A percentile compares a stretch with the other conserved stretches of the same genome.
phyloP scores from a whole-genome alignment of 64 coral and sea anemone species.

The Montipora cactus region DNA sequence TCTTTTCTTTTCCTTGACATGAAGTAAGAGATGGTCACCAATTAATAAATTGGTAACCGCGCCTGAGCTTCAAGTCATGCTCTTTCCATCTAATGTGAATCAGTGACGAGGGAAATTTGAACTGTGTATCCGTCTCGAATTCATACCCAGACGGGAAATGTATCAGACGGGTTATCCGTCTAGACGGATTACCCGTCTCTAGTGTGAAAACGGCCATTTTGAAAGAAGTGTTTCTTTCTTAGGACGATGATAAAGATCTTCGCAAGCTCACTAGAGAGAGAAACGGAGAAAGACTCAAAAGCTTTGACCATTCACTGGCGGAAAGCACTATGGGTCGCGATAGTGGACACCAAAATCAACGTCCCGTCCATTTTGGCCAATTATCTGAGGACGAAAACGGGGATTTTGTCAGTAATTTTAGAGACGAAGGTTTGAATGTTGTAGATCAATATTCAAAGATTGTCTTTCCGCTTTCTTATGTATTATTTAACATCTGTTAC shows the following conservation, averaged over 20 bases:
- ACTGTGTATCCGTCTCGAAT: no score
- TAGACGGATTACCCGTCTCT: no score
- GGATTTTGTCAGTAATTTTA: slow-evolving; percentile 56
- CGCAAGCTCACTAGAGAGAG: slow-evolving; percentile 11
- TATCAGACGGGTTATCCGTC: no score
- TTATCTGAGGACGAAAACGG: background rate
- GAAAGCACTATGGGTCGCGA: slow-evolving; percentile 19
- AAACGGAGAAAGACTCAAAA: slow-evolving; percentile 1
- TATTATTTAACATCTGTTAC: slow-evolving; percentile 68
- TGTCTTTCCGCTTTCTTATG: background rate
- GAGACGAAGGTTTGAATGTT: slow-evolving; percentile 36
- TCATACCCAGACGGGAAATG: no score
- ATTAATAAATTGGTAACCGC: no score
- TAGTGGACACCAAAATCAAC: background rate
- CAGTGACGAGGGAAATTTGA: no score
- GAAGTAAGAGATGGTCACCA: no score
- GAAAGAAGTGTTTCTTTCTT: background rate
- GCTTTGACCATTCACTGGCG: background rate
- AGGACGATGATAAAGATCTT: slow-evolving; percentile 33
- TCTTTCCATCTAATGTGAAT: no score
- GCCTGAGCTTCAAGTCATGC: no score
- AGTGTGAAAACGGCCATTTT: background rate
- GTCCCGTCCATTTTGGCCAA: background rate
- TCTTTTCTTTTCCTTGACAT: no score
- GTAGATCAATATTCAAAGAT: slow-evolving; percentile 73